Evolutionary conservation across 2,797 vertebrate genomes (phyloP), one percentile per base, ranked within the genome.

Genomic region (Todus mexicanus): DNA sequence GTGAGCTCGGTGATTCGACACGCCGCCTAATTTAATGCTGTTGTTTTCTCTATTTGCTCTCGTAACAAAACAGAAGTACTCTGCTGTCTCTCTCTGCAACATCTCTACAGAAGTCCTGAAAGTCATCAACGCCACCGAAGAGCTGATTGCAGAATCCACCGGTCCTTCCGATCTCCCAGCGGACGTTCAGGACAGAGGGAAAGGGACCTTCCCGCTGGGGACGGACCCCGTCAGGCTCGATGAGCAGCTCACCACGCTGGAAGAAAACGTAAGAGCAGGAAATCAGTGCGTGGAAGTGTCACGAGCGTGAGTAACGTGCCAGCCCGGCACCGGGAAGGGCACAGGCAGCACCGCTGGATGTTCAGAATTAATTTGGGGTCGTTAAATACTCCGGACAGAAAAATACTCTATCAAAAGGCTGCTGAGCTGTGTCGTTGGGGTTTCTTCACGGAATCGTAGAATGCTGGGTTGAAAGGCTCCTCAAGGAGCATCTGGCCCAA

Each of bases 31-130:
- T 83, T 88, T 91, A 89, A 38, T 96, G 87, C 86, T 96, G 61
- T 95, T 98, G 80, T 98, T 97, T 95, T 96, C 97, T 94, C 95
- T 94, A 86, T 93, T 97, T 95, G 65, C 87, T 92, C 65, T 93
- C 91, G 89, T 83, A 90, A 97, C 96, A 90, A 97, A 98, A 98
- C 98, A 99, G 99, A 99, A 99, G 98, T 98, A 98, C 96, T 99
- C 99, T 63, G 99, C 99, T 64, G 98, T 98, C 45, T 99, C 99
- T 90, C 98, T 99, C 97, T 99, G 99, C 98, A 99, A 98, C 98
- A 99, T 99, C 98, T 99, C 99, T 96, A 99, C 99, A 27, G 99
- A 99, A 97, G 99, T 99, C 90, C 98, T 99, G 92, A 99, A 99
- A 96, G 99, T 99, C 92, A 98, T 99, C 96, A 99, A 99, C 3